Conservation (phyloP, 2,888 invertebrate species). For the Euclidia mi region DNA sequence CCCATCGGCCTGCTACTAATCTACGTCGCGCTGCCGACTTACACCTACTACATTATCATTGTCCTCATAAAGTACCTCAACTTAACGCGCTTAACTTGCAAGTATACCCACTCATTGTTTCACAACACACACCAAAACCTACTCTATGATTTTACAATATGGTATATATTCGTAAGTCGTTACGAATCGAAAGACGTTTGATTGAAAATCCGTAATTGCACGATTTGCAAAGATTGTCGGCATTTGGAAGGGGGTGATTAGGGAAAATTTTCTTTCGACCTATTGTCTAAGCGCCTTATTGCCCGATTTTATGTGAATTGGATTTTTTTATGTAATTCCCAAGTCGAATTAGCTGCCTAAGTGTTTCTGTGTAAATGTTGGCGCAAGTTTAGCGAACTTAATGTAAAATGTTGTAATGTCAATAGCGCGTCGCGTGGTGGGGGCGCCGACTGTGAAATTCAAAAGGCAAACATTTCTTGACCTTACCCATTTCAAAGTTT, state of each 20-base stretch:
- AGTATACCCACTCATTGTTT: slow-evolving; percentile 28
- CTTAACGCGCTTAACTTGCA: slow-evolving; percentile 43
- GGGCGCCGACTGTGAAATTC: slow-evolving; percentile 27
- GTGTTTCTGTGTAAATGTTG: slow-evolving; percentile 23
- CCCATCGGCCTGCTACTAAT: slow-evolving; percentile 37
- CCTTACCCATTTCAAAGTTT: slow-evolving; percentile 45
- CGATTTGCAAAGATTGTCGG: slow-evolving; percentile 60
- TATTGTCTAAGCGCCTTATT: slow-evolving; percentile 47
- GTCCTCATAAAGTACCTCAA: slow-evolving; percentile 46
- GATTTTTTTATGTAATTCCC: slow-evolving; percentile 34
- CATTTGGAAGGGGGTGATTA: slow-evolving; percentile 28
- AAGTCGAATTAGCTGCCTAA: slow-evolving; percentile 19
- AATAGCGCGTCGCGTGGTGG: slow-evolving; percentile 26
- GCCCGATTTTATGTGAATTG: slow-evolving; percentile 31
- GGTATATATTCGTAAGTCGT: slow-evolving; percentile 29
- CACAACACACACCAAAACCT: slow-evolving; percentile 16
- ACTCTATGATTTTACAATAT: slow-evolving; percentile 23
- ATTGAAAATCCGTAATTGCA: slow-evolving; percentile 58
- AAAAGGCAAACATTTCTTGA: slow-evolving; percentile 46
- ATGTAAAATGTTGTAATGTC: slow-evolving; percentile 28
- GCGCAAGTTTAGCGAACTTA: slow-evolving; percentile 8
- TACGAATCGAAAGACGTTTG: slow-evolving; percentile 32
- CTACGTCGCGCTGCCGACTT: slow-evolving; percentile 40
- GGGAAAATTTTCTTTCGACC: slow-evolving; percentile 29
- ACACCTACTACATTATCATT: slow-evolving; percentile 49